Conservation (phyloP, 2,797 vertebrate species). For the Adrianichthys oophorus region DNA sequence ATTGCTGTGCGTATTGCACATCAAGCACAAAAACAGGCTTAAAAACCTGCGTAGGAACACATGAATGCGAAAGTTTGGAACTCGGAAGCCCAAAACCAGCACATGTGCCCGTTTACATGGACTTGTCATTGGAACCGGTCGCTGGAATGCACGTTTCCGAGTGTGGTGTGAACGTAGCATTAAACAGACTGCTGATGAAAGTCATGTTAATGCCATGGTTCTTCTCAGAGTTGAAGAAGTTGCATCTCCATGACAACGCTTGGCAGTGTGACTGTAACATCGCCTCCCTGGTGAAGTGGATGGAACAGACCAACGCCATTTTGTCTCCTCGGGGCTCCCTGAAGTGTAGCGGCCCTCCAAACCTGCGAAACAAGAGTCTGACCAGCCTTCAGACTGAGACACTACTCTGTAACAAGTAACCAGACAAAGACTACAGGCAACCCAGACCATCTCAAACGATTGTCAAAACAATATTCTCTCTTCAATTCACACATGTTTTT, state of each 20-base stretch:
- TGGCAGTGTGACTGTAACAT: conserved; percentile 81
- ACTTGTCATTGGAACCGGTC: no score
- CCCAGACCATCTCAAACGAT: no score
- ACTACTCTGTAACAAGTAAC: conserved; percentile 59
- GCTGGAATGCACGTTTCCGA: no score
- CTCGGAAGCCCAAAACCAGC: no score
- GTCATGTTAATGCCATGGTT: neutral
- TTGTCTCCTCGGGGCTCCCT: conserved; percentile 50
- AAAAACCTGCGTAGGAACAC: no score
- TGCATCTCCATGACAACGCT: conserved; percentile 75
- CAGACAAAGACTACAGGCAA: neutral
- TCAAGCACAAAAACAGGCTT: no score
- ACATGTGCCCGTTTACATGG: no score
- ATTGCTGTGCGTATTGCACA: no score
- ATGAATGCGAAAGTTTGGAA: no score
- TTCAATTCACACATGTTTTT: no score
- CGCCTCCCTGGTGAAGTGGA: conserved; percentile 66
- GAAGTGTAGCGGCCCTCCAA: conserved; percentile 64
- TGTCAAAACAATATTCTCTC: no score
- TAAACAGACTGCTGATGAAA: neutral
- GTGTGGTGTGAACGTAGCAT: no score
- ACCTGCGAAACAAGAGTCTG: conserved; percentile 64
- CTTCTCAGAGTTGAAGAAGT: conserved; percentile 69
- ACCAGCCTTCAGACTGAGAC: conserved; percentile 47
- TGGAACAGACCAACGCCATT: conserved; percentile 56